These are phyloP conservation scores for Strigamia crassipes DNA, from an alignment of 2,888 invertebrate species.

Conservation along the genomic window DNA sequence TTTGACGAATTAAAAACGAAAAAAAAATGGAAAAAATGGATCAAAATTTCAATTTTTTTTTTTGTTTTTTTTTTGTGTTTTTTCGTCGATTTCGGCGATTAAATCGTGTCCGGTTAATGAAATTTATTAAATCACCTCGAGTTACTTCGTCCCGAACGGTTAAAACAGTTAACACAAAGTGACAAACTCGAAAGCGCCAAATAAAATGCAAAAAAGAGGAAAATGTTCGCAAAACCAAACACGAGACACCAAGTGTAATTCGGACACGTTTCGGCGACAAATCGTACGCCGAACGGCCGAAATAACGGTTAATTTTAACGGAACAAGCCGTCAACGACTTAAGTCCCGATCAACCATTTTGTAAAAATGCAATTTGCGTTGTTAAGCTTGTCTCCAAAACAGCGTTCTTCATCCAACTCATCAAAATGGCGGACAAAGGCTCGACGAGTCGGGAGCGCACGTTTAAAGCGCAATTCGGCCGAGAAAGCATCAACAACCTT, in stretches of 20 bases:
- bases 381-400: constrained; percentile 39
- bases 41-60: too few relatives aligned
- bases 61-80: too few relatives aligned
- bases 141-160: neutral
- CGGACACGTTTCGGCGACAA: neutral
- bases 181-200: neutral
- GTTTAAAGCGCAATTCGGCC: constrained; percentile 17
- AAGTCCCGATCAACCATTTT: constrained; percentile 43
- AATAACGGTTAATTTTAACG: neutral
- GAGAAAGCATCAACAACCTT: neutral
- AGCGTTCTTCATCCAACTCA: constrained; percentile 33
- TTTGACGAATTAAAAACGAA: too few relatives aligned
- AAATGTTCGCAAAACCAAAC: neutral
- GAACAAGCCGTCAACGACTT: neutral
- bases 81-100: too few relatives aligned
- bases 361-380: constrained; percentile 46
- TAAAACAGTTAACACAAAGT: neutral
- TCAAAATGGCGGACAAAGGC: constrained; percentile 51
- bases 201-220: neutral
- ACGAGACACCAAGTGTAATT: neutral
- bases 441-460: constrained; percentile 23
- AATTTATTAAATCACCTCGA: neutral
- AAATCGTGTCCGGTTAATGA: neutral
- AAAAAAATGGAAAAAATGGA: neutral
- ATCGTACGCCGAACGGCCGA: neutral